Evolutionary conservation across 1,140 invertebrate genomes (phyloP).

Genomic region (Caerostris darwini): DNA sequence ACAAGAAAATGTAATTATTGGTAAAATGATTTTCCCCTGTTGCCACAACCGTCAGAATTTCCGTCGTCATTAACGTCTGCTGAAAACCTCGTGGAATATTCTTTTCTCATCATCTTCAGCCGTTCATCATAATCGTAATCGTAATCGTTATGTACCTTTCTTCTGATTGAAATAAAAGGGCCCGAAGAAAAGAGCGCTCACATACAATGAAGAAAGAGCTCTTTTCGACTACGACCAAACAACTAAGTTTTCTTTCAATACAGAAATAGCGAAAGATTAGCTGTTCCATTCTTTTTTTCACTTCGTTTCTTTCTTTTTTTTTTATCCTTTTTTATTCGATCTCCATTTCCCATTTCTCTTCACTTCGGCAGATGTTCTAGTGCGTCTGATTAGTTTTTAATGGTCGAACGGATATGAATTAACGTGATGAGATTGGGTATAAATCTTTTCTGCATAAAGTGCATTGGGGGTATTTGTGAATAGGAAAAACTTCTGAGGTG

Average conservation of each 20-base stretch:
- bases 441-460: slow-evolving; percentile 69
- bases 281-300: slow-evolving; percentile 42
- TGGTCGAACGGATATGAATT: slow-evolving; percentile 76
- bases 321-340: slow-evolving; percentile 49
- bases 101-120: slow-evolving; percentile 73
- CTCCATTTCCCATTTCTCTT: slow-evolving; percentile 63
- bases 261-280: slow-evolving; percentile 72
- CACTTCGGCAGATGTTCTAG: slow-evolving; percentile 46
- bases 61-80: slow-evolving; percentile 64
- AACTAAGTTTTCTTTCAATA: slow-evolving; percentile 72
- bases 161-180: slow-evolving; percentile 77
- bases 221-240: neutral
- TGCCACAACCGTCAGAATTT: slow-evolving; percentile 54
- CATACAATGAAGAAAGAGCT: slow-evolving; percentile 45
- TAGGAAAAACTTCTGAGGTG: slow-evolving; percentile 50
- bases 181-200: neutral
- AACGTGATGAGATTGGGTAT: slow-evolving; percentile 68
- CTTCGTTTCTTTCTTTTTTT: slow-evolving; percentile 28
- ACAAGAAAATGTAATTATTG: slow-evolving; percentile 77
- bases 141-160: slow-evolving; percentile 77
- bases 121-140: slow-evolving; percentile 76
- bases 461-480: neutral
- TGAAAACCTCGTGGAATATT: slow-evolving; percentile 57
- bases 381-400: slow-evolving; percentile 76
- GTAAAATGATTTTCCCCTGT: slow-evolving; percentile 76